A percentile compares a stretch with the other conserved stretches of the same genome.
These are phyloP conservation scores for Champsocephalus esox DNA, from an alignment of 2,797 vertebrate species.

Conservation along the genomic window DNA sequence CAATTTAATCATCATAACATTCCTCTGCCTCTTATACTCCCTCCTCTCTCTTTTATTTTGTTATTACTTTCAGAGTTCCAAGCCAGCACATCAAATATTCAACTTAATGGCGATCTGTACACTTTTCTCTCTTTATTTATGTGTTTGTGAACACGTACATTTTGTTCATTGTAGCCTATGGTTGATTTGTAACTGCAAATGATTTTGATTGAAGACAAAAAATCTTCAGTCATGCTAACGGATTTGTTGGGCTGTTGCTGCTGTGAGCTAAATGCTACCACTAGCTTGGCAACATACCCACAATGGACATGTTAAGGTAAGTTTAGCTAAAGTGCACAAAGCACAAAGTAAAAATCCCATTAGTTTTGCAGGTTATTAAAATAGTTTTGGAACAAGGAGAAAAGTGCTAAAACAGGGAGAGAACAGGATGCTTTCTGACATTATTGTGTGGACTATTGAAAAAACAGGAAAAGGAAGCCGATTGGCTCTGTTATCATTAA, in stretches of 20 bases:
- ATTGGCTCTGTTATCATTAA: neutral
- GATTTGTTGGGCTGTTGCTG: neutral
- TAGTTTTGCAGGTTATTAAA: neutral
- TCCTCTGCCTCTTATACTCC: conserved; percentile 21
- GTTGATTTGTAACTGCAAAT: neutral
- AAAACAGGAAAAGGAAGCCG: neutral
- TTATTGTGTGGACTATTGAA: neutral
- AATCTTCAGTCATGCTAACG: neutral
- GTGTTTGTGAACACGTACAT: neutral
- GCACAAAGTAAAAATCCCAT: neutral
- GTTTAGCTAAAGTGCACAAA: neutral
- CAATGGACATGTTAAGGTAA: neutral
- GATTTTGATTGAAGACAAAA: neutral
- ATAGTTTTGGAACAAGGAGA: neutral
- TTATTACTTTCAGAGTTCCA: conserved; percentile 7
- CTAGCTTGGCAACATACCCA: neutral
- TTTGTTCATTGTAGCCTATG: neutral
- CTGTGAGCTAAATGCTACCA: neutral
- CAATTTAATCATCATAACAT: conserved; percentile 35
- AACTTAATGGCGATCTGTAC: conserved; percentile 11
- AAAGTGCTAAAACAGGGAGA: neutral
- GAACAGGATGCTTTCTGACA: neutral
- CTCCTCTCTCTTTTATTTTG: conserved; percentile 5
- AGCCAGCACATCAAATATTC: conserved; percentile 27
- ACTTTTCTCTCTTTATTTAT: conserved; percentile 1